These are phyloP conservation scores for Galemys pyrenaicus DNA, from an alignment of 2,113 vertebrate genomes.

Conservation along the genomic window DNA sequence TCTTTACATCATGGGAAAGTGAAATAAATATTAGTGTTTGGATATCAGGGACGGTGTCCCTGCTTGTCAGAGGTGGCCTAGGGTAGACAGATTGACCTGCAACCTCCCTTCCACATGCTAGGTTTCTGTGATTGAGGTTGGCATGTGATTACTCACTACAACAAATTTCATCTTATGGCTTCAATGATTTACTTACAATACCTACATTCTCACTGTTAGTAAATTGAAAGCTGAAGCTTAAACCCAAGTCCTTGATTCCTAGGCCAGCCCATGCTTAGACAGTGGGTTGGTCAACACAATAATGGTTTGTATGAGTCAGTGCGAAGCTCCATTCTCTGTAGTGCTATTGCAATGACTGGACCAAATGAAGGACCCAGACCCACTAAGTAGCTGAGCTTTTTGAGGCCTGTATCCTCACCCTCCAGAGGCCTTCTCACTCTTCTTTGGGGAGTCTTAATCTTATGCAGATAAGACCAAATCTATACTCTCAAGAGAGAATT, in stretches of 20 bases:
- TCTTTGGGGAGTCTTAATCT: not conserved
- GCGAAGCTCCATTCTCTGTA: not conserved
- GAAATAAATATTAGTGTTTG: not conserved
- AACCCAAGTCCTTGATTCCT: not conserved
- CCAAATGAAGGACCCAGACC: no score
- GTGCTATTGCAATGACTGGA: no score
- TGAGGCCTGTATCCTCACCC: not conserved
- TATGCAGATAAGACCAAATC: slow-evolving; percentile 47
- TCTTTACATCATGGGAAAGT: not conserved
- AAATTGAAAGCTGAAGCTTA: not conserved
- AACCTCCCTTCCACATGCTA: not conserved
- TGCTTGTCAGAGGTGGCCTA: not conserved
- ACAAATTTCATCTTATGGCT: not conserved
- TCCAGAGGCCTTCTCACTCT: not conserved
- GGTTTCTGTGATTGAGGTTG: not conserved
- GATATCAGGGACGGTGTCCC: not conserved
- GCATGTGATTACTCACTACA: not conserved
- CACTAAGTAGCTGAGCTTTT: not conserved
- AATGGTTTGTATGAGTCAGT: not conserved
- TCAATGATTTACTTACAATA: not conserved
- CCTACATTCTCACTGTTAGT: not conserved
- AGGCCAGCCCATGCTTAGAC: not conserved
- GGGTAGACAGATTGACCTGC: not conserved
- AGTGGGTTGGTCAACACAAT: not conserved
- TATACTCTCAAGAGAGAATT: slow-evolving; percentile 39